phyloP scores from a whole-genome alignment of 2,888 invertebrate species.

The Hypsopygia costalis region DNA sequence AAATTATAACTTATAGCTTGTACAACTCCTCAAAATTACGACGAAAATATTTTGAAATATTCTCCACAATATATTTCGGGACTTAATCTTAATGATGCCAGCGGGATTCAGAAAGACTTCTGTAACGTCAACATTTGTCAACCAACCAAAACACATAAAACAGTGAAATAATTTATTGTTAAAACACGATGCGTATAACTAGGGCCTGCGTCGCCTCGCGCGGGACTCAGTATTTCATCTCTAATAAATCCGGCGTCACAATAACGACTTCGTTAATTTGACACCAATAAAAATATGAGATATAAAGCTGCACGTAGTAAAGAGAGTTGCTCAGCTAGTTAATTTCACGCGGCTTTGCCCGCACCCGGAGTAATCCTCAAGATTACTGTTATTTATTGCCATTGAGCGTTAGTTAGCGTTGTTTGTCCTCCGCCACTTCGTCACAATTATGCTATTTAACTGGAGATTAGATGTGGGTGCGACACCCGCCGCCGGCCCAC shows the following conservation, averaged over 20 bases:
- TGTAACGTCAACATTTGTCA: background rate
- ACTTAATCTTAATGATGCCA: background rate
- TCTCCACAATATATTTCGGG: too few species aligned
- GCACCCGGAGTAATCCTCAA: constrained; percentile 28
- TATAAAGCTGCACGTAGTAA: constrained; percentile 4
- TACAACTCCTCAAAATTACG: too few species aligned
- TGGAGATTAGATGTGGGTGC: constrained; percentile 11
- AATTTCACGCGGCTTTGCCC: constrained; percentile 36
- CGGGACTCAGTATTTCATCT: constrained; percentile 7
- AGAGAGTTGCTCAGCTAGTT: constrained; percentile 20
- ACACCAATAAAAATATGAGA: constrained; percentile 33
- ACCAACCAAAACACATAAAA: background rate
- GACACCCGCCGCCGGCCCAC: background rate
- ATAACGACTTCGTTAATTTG: constrained; percentile 25
- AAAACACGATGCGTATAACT: too few species aligned
- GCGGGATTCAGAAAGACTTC: too few species aligned
- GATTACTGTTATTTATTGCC: constrained; percentile 41
- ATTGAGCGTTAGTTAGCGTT: constrained; percentile 29
- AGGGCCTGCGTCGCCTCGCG: background rate
- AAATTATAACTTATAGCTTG: too few species aligned
- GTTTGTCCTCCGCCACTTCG: constrained; percentile 24
- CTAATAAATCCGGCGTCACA: constrained; percentile 19
- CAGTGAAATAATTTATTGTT: background rate
- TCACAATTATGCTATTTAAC: constrained; percentile 25
- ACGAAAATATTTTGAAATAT: too few species aligned